Percentiles rank a stretch among this genome's conserved stretches.
Conservation (phyloP, 2,113 vertebrate species). For the Colius striatus region DNA sequence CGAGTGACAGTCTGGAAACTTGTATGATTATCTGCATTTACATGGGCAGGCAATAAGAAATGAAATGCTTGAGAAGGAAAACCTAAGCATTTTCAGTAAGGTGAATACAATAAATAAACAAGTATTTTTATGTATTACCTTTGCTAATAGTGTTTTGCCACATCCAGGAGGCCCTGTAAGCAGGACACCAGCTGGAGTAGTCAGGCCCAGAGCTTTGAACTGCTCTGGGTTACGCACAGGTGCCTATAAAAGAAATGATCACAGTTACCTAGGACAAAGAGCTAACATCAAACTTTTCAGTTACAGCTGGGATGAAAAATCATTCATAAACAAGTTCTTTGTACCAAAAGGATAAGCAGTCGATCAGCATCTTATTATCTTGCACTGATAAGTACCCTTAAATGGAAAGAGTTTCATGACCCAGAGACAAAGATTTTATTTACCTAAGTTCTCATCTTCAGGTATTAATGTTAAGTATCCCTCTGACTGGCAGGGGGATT, state of each 20-base stretch:
- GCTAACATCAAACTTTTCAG: background rate
- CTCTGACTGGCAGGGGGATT: background rate
- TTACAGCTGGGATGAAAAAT: background rate
- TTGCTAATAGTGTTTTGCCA: conserved; percentile 94
- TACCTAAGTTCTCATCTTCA: background rate
- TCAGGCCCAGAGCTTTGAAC: conserved; percentile 89
- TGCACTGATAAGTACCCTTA: background rate
- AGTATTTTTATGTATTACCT: conserved; percentile 76
- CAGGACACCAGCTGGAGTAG: conserved; percentile 89
- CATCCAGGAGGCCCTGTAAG: conserved; percentile 96
- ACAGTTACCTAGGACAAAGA: background rate
- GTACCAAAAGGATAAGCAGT: background rate
- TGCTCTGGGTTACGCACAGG: conserved; percentile 89
- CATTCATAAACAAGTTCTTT: background rate
- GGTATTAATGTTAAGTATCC: background rate
- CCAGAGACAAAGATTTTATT: background rate
- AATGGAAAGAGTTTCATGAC: background rate
- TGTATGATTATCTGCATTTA: background rate
- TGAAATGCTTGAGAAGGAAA: background rate
- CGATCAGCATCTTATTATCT: fast-evolving
- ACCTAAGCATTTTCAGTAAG: background rate
- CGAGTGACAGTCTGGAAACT: background rate
- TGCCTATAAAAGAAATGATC: conserved; percentile 77
- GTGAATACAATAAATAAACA: background rate
- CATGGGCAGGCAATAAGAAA: background rate